These are phyloP conservation scores for Molossus alvarezi DNA, from an alignment of 2,797 vertebrate genomes.

Conservation along the genomic window DNA sequence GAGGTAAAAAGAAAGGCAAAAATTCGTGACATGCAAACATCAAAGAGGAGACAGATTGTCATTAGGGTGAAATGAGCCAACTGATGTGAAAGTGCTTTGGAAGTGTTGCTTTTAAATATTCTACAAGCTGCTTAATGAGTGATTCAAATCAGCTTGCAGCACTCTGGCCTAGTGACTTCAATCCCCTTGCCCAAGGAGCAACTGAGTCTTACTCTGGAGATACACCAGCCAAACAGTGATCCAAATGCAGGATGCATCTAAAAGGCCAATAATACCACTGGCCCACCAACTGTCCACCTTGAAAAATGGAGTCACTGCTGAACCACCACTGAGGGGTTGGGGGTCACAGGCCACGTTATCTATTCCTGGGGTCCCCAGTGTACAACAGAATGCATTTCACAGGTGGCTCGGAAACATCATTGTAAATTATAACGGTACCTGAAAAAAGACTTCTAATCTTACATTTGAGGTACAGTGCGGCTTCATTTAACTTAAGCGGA, in stretches of 20 bases:
- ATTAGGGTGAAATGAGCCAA: constrained; percentile 2
- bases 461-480: not conserved
- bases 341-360: not conserved
- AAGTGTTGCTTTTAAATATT: constrained; percentile 1
- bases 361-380: not conserved
- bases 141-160: not conserved
- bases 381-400: not conserved
- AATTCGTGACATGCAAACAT: not conserved
- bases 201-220: not conserved
- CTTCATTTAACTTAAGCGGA: not conserved
- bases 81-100: not conserved
- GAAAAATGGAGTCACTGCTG: not conserved
- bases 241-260: not conserved
- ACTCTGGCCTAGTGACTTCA: not conserved
- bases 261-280: not conserved
- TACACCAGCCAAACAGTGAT: not conserved
- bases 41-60: constrained; percentile 31
- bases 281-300: not conserved
- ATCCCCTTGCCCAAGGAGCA: not conserved
- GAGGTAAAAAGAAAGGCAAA: constrained; percentile 78
- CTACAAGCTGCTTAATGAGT: not conserved
- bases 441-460: not conserved
- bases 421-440: not conserved
- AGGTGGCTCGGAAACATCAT: not conserved
- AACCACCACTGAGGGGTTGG: not conserved